Evolutionary conservation across 2,888 invertebrate species (phyloP), one percentile per base, ranked within the genome.

Genomic region (Podabrus alpinus): DNA sequence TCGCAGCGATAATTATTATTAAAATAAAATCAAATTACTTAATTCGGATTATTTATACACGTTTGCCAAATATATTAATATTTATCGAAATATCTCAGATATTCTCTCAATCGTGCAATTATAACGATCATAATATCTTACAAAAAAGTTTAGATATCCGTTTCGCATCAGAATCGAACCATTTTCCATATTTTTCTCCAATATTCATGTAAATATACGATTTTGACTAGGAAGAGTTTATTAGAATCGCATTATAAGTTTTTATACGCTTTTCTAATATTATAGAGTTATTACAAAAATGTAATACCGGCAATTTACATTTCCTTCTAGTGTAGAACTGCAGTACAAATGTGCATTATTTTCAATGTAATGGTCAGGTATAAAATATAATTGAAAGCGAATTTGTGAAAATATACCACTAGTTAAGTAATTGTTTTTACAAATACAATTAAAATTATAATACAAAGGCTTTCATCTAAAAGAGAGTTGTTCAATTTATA

Each of bases 401-500:
- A n/a, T 45, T 45, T n/a, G 45, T n/a, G 45, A 45, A 29, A 45
- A 45, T 45, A 45, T 45, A 45, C 45, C n/a, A 45, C n/a, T n/a
- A 45, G 45, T 45, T 45, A 45, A 45, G 45, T 21, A 64, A 64
- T 64, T 64, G 21, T 64, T 64, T 19, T 64, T 64, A 64, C 45
- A 61, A 64, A 19, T 21, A 64, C 62, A 21, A 64, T 21, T 64
- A 19, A 64, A 64, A 64, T 64, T 64, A 21, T 64, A 64, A 19
- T 64, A 19, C 62, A 64, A 64, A 64, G 21, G 17, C 17, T 64
- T 64, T 21, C 29, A 25, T 67, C 67, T 29, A 24, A 67, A 67
- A 25, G 16, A 29, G 29, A 29, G 29, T 16, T 29, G 59, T 71
- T 71, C 21, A 71, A 72, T 72, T 72, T 67, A 72, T 67, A 25